Evolutionary conservation across 2,113 vertebrate species (phyloP).

Genomic region (Mungos mungo): DNA sequence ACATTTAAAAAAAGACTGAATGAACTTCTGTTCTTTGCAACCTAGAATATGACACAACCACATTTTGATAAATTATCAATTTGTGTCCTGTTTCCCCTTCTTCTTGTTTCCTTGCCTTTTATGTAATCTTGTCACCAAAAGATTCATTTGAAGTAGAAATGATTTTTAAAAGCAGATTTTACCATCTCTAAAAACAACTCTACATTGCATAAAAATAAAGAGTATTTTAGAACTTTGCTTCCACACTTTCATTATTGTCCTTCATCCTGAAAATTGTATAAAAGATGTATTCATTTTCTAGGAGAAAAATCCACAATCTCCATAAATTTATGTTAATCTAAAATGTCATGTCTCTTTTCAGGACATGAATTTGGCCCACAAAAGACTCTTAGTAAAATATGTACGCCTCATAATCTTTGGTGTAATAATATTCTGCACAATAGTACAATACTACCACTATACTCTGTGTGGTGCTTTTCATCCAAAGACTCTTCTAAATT

Average conservation of each 20-base stretch:
- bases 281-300: conserved; percentile 58
- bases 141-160: conserved; percentile 32
- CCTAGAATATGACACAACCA: neutral
- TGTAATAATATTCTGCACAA: neutral
- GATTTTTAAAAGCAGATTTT: conserved; percentile 26
- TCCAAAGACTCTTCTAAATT: conserved; percentile 51
- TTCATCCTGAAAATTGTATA: conserved; percentile 28
- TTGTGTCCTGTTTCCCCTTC: neutral
- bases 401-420: neutral
- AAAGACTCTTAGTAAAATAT: conserved; percentile 33
- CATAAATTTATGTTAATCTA: conserved; percentile 71
- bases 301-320: conserved; percentile 14
- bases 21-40: neutral
- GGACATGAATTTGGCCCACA: conserved; percentile 29
- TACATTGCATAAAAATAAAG: neutral
- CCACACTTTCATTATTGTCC: neutral
- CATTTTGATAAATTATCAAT: neutral
- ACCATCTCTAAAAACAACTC: neutral
- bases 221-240: conserved; percentile 48
- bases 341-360: conserved; percentile 52
- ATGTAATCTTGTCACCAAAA: neutral
- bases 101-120: conserved; percentile 18
- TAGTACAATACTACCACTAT: conserved; percentile 52
- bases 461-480: conserved; percentile 22
- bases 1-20: neutral